Conservation (phyloP, 2,113 vertebrate species). For the Cyanistes caeruleus region DNA sequence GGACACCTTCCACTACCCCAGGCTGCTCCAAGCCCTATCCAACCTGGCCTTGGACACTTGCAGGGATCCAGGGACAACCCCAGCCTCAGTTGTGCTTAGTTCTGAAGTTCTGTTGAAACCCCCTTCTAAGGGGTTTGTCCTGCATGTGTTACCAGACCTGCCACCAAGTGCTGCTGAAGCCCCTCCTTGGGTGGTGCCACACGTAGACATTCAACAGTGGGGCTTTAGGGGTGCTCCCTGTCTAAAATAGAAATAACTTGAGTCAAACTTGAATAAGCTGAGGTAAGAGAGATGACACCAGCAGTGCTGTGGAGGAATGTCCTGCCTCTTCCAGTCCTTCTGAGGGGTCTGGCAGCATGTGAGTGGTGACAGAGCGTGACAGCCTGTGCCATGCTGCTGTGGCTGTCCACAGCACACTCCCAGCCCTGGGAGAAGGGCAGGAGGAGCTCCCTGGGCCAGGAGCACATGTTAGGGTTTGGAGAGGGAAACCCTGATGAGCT, state of each 20-base stretch:
- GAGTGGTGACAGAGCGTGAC: background rate
- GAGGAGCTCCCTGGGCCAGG: background rate
- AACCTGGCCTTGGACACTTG: accelerated
- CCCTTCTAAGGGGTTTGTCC: background rate
- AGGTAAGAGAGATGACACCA: background rate
- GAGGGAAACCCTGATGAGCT: background rate
- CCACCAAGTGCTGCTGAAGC: background rate
- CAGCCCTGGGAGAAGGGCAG: background rate
- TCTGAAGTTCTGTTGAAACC: background rate
- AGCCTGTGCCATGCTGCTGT: background rate
- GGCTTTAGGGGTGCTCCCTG: background rate
- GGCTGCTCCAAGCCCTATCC: background rate
- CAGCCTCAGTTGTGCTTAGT: background rate
- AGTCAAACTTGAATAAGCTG: background rate
- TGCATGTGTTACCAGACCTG: background rate
- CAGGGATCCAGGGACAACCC: background rate
- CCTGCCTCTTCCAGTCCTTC: background rate
- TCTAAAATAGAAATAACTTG: background rate
- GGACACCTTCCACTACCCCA: background rate
- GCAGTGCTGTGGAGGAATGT: background rate
- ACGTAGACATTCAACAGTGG: accelerated
- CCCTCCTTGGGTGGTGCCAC: background rate
- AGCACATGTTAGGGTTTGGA: accelerated
- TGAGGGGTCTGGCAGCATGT: background rate
- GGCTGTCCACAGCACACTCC: accelerated